Evolutionary conservation across 1,140 invertebrate species (phyloP), one percentile per base, ranked within the genome.

Genomic region (Bilobella aurantiaca): DNA sequence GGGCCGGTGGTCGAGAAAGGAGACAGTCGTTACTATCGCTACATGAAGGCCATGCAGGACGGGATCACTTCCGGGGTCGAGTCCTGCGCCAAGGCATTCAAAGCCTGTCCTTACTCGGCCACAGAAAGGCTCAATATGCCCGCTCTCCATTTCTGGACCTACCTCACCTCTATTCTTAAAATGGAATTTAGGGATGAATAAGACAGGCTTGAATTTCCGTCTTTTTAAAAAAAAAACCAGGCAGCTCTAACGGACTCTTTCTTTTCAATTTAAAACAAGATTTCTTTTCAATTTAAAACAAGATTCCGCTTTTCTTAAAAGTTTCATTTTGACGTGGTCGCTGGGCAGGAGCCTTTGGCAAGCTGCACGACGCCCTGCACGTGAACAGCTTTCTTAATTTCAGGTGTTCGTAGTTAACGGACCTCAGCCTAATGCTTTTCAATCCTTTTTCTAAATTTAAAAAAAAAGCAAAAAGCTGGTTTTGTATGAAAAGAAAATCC

Each of bases 141-240:
- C 5, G 67, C 68, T 21, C 65, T 73, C 14, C 59, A 67, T 34
- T 72, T 73, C 49, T 73, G 72, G 72, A 68, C 69, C 23, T 68
- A 70, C 57, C 65, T 73, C 58, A 70, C 67, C 21, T 66, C 63
- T 47, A 66, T 69, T 25, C 68, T 73, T 32, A 64, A 63, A 28
- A 68, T 73, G 56, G 64, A 70, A 66, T 73, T 72, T 49, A 63
- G 70, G 49, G 72, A 73, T 66, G 70, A 73, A 37, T 70, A 67
- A 67, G 49, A 65, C 27, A 58, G 12, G 25, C 16, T 58, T 58
- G 21, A 3, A 8, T 3, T 12, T 29, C 30, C 28, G 3, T 58
- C 12, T 8, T 58, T 27, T 25, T 8, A 53, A 53, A 14, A 8
- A 8, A 18, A 59, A 31, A 23, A 28, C 12, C 8, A 57, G 8